These are phyloP conservation scores for Prionchulus punctatus DNA, from an alignment of 2,888 invertebrate genomes.

Conservation along the genomic window DNA sequence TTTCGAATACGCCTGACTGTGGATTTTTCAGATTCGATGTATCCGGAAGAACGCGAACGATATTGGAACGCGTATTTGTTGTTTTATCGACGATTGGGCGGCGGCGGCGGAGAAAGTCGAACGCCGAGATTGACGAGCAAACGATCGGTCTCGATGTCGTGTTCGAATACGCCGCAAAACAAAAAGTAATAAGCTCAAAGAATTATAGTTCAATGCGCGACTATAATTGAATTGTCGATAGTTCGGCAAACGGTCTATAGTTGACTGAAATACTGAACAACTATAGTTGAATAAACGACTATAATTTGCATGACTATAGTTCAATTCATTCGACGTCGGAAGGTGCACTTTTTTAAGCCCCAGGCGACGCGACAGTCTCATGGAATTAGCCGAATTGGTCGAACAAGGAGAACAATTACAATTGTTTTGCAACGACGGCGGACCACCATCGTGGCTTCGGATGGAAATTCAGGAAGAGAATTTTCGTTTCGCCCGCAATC, in stretches of 20 bases:
- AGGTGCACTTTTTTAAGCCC: neutral
- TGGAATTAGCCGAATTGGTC: slow-evolving; percentile 38
- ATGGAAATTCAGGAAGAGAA: slow-evolving; percentile 37
- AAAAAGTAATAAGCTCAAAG: too few species aligned
- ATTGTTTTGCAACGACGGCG: slow-evolving; percentile 26
- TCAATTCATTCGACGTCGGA: too few species aligned
- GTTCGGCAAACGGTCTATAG: too few species aligned
- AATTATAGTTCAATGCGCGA: too few species aligned
- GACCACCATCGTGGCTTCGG: slow-evolving; percentile 35
- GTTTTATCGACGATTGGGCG: slow-evolving; percentile 34
- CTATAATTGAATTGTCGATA: too few species aligned
- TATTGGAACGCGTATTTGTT: slow-evolving; percentile 44
- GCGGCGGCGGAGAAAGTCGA: neutral
- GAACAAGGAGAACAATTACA: slow-evolving; percentile 38
- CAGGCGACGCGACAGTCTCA: slow-evolving; percentile 33
- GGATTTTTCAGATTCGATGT: slow-evolving; percentile 3
- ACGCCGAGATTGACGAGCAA: slow-evolving; percentile 2
- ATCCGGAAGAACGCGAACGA: slow-evolving; percentile 38
- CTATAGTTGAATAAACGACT: too few species aligned
- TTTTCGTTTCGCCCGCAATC: slow-evolving; percentile 37
- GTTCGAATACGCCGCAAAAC: too few species aligned
- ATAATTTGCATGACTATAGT: too few species aligned
- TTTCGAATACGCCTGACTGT: neutral
- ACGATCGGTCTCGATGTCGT: slow-evolving; percentile 5
- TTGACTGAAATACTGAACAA: too few species aligned